These are phyloP conservation scores for Charina bottae DNA, from an alignment of 2,113 vertebrate species.

Conservation along the genomic window DNA sequence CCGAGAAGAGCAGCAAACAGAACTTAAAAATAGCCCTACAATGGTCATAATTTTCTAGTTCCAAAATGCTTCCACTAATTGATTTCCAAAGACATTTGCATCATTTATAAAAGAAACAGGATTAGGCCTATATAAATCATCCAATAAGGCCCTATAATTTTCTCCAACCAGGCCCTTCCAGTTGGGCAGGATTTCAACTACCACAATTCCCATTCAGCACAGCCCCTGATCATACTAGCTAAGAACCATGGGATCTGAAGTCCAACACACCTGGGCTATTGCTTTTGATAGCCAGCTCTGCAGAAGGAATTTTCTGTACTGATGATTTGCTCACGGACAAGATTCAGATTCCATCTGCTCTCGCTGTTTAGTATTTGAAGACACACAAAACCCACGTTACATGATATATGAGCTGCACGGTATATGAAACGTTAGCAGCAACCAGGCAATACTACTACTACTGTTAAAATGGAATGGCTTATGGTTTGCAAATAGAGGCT, in stretches of 20 bases:
- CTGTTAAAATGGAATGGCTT: background rate
- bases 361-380: background rate
- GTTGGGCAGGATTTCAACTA: background rate
- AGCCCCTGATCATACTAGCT: background rate
- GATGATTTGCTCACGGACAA: background rate
- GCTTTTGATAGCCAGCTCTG: background rate
- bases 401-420: background rate
- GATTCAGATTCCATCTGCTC: background rate
- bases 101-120: background rate
- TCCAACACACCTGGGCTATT: background rate
- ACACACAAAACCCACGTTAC: background rate
- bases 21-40: background rate
- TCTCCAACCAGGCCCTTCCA: background rate
- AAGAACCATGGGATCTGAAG: background rate
- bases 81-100: background rate
- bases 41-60: background rate
- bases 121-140: background rate
- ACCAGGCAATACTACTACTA: background rate
- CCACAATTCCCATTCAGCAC: background rate
- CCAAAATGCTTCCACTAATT: background rate
- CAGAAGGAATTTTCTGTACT: background rate
- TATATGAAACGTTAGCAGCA: background rate
- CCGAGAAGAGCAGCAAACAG: background rate
- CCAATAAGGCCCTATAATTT: background rate
- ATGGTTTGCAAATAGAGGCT: background rate